Evolutionary conservation across 2,113 vertebrate species (phyloP).

Genomic region (Colossoma macropomum): DNA sequence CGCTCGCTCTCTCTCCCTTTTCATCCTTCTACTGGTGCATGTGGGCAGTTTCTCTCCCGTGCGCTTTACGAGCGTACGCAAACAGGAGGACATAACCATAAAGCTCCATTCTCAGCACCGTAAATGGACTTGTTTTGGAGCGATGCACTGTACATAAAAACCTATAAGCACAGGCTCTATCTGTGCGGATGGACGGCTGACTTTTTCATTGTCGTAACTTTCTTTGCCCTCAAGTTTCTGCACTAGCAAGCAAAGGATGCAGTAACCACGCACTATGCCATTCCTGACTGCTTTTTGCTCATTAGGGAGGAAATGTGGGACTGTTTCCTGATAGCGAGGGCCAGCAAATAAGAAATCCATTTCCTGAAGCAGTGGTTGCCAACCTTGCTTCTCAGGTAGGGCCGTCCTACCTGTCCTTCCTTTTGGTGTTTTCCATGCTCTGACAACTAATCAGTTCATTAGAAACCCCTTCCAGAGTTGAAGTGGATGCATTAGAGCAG

Average conservation of each 20-base stretch:
- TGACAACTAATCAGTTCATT: no score
- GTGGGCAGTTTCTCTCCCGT: constrained; percentile 33
- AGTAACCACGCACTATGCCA: no score
- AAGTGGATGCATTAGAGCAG: no score
- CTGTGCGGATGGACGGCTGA: constrained; percentile 25
- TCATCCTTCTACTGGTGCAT: constrained; percentile 48
- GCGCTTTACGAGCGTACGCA: constrained; percentile 39
- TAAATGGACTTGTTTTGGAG: constrained; percentile 37
- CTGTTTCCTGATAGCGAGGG: not conserved
- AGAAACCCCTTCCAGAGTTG: no score
- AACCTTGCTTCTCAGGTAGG: not conserved
- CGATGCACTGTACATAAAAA: constrained; percentile 39
- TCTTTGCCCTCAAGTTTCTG: constrained; percentile 58
- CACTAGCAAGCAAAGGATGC: constrained; percentile 45
- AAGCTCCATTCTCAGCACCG: constrained; percentile 35
- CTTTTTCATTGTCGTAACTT: constrained; percentile 58
- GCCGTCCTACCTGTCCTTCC: not conserved
- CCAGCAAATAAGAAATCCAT: not conserved
- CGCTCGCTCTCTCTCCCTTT: not conserved
- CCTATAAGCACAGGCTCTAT: constrained; percentile 3
- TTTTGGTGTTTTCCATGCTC: no score
- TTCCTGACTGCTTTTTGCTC: not conserved
- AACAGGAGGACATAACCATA: constrained; percentile 51
- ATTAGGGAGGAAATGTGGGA: not conserved
- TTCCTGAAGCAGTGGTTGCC: not conserved